These are phyloP conservation scores for Antitype chi DNA, from an alignment of 2,888 invertebrate species.

Conservation along the genomic window DNA sequence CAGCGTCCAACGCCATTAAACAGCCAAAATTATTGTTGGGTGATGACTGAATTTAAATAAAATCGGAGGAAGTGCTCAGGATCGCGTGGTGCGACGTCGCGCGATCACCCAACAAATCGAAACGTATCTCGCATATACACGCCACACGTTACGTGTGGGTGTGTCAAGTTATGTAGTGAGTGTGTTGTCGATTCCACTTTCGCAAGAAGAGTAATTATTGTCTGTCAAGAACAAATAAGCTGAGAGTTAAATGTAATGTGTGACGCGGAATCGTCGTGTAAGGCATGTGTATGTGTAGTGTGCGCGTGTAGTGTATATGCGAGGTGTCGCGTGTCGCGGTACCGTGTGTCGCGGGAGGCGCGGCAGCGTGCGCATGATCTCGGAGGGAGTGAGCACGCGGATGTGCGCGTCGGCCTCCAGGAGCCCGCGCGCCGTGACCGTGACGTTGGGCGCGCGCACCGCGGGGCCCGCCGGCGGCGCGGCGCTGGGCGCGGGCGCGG, in stretches of 20 bases:
- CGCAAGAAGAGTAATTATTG: background rate
- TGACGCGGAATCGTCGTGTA: constrained; percentile 32
- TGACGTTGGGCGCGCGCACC: constrained; percentile 93
- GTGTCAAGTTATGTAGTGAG: constrained; percentile 2
- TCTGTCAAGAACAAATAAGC: background rate
- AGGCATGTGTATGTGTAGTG: constrained; percentile 57
- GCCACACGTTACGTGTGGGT: constrained; percentile 43
- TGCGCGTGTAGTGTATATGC: constrained; percentile 62
- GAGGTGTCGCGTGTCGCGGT: constrained; percentile 66
- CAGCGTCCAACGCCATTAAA: constrained; percentile 88
- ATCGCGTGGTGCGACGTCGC: constrained; percentile 81
- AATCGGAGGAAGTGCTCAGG: constrained; percentile 76
- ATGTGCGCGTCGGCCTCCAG: constrained; percentile 94
- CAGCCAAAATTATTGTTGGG: constrained; percentile 88
- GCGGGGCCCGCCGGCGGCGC: constrained; percentile 66
- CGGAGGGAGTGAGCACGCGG: constrained; percentile 96
- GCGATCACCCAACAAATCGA: constrained; percentile 87
- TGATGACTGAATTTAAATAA: constrained; percentile 78
- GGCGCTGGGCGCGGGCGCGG: constrained; percentile 46
- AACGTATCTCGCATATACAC: constrained; percentile 86
- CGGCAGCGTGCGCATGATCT: constrained; percentile 97
- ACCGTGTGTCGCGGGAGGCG: constrained; percentile 89
- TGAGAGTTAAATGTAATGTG: background rate
- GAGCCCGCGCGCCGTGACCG: constrained; percentile 92
- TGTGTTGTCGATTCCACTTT: background rate